Base-by-base conservation (phyloP, 1,140 invertebrate genomes). In the Chelonus insularis region DNA sequence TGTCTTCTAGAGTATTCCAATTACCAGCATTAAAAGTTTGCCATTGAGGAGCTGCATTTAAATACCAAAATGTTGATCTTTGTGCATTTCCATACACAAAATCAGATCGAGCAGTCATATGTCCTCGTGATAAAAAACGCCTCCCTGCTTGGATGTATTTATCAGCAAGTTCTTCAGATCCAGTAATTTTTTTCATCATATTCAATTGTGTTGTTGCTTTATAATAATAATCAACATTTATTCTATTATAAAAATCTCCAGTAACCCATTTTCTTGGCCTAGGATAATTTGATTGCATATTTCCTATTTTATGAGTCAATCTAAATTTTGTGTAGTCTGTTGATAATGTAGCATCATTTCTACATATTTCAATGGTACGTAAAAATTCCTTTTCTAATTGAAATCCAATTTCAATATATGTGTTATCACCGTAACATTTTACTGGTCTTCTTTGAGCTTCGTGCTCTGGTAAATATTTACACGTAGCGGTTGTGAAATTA, bases 31-130 rank as follows among this genome's bases (percentile, higher is more conserved):
- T 87, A 60, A 87, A 82, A 7, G 70, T 70, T 57, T 83, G 79
- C 85, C 85, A 87, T 65, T 87, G 84, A 7, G 85, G 84, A 0
- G 80, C 83, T 0, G 76, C 77, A 65, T 87, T 88, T 2, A 85
- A 63, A 56, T 82, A 86, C 63, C 80, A 84, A 55, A 83, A 85
- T 0, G 79, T 83, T 0, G 76, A 69, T 7, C 62, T 67, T 16
- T 82, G 77, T 58, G 78, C 72, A 1, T 69, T 29, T 2, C 73
- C 79, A 36, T 78, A 80, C 25, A 84, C 64, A 43, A 81, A 82
- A 56, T 86, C 84, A 4, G 70, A 74, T 62, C 82, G 82, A 0
- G 83, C 78, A 0, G 71, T 60, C 23, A 84, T 50, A 57, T 85
- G 84, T 14, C 84, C 84, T 16, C 78, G 69, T 0, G 79, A 57